A percentile compares a stretch with the other conserved stretches of the same genome.
These are phyloP conservation scores for Drosophila orosa DNA, from an alignment of 1,140 invertebrate species.

Conservation along the genomic window DNA sequence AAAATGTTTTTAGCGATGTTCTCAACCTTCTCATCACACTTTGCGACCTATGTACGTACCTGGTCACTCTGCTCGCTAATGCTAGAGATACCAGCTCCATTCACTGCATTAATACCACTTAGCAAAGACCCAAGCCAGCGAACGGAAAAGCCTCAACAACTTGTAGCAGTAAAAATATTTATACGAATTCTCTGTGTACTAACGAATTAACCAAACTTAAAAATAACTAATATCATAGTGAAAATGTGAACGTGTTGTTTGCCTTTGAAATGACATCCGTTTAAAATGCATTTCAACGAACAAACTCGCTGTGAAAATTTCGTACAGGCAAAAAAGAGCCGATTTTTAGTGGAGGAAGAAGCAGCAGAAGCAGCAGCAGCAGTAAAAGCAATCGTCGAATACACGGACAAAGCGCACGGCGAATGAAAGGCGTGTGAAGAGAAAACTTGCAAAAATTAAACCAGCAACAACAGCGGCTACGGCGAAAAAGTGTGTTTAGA, in stretches of 20 bases:
- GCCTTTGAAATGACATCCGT: constrained; percentile 64
- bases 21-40: no score
- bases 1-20: no score
- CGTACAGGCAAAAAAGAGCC: constrained; percentile 78
- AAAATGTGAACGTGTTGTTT: constrained; percentile 68
- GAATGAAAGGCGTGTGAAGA: constrained; percentile 75
- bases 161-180: constrained; percentile 79
- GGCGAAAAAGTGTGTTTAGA: constrained; percentile 79
- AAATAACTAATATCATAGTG: constrained; percentile 46
- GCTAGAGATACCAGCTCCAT: background rate
- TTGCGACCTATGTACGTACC: no score
- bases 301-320: constrained; percentile 72
- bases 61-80: constrained; percentile 1
- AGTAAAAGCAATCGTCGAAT: constrained; percentile 74
- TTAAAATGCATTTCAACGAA: constrained; percentile 73
- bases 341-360: constrained; percentile 76
- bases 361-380: constrained; percentile 68
- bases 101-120: constrained; percentile 3
- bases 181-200: constrained; percentile 65
- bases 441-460: constrained; percentile 81
- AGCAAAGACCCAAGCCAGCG: constrained; percentile 20
- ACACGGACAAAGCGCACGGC: constrained; percentile 71
- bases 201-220: constrained; percentile 45
- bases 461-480: constrained; percentile 62
- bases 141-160: constrained; percentile 49